Base-by-base conservation (phyloP, 2,888 invertebrate species). In the Agapostemon virescens region DNA sequence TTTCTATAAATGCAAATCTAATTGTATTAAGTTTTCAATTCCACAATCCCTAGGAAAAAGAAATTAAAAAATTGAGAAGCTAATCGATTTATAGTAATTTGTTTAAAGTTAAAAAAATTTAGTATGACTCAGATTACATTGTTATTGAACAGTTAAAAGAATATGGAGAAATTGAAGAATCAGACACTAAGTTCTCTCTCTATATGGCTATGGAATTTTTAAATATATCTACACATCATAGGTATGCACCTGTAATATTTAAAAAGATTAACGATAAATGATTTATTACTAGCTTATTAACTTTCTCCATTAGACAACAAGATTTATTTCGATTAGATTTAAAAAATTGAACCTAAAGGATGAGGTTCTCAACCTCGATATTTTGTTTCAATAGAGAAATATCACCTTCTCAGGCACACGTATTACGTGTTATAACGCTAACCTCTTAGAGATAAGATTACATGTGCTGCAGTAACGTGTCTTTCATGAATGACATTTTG, bases 401-500 rank as follows among this genome's bases (percentile, higher is more conserved):
- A 26, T 71, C 23, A 68, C 26, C 26, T 79, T 66, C 26, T 71
- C 11, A n/a, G 30, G 30, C 61, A 42, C 81, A 73, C 67, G 67
- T 81, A 67, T 33, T 42, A 23, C 13, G 61, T 15, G 6, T 69
- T 26, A 40, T 61, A 69, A 67, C 63, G 67, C 78, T 83, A 83
- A 83, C 83, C 83, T 83, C 78, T 78, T 55, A 26, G 15, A 74
- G 63, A 74, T 49, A 71, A 64, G 11, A 7, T 33, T 64, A 74
- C 70, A 49, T 58, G 55, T 69, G 30, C 45, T 45, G 45, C 11
- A 52, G 30, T 49, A 80, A 73, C 73, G 69, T 70, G 55, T 73
- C 45, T 52, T 26, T 23, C 11, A 66, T 52, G 52, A 13, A 72
- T 72, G 61, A 55, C 52, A 76, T 23, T 20, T 49, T 55, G 17